phyloP scores from a whole-genome alignment of 2,888 invertebrate genomes.

The Tineola bisselliella region DNA sequence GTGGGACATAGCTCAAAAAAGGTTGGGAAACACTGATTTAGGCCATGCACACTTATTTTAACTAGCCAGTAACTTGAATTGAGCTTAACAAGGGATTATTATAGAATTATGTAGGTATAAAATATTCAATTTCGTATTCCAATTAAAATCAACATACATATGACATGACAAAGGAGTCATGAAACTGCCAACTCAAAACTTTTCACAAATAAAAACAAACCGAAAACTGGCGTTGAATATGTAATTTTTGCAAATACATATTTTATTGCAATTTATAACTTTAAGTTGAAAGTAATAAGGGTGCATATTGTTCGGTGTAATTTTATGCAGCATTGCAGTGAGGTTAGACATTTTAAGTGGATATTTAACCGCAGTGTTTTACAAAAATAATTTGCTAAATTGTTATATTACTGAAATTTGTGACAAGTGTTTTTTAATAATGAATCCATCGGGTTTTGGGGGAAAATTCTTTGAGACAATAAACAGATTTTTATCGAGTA shows the following conservation, averaged over 20 bases:
- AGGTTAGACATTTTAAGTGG: not conserved
- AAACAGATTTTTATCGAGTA: too few species aligned
- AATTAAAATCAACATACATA: not conserved
- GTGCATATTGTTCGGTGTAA: not conserved
- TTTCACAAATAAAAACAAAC: not conserved
- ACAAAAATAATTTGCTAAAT: not conserved
- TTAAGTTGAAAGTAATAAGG: not conserved
- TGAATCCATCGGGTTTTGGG: too few species aligned
- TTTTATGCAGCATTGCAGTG: not conserved
- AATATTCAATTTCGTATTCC: not conserved
- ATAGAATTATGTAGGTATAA: too few species aligned
- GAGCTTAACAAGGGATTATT: too few species aligned
- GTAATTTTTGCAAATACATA: not conserved
- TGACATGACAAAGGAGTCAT: not conserved
- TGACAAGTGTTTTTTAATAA: too few species aligned
- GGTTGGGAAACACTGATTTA: too few species aligned
- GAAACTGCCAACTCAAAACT: not conserved
- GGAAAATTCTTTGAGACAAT: too few species aligned
- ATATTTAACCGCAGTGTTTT: constrained; percentile 5
- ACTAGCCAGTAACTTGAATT: too few species aligned
- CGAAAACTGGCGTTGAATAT: not conserved
- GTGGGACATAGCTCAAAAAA: too few species aligned
- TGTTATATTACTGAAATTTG: too few species aligned
- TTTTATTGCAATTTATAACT: not conserved
- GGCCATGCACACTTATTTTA: too few species aligned